These are phyloP conservation scores for Malaclemys terrapin DNA, from an alignment of 2,113 vertebrate genomes.

Conservation along the genomic window DNA sequence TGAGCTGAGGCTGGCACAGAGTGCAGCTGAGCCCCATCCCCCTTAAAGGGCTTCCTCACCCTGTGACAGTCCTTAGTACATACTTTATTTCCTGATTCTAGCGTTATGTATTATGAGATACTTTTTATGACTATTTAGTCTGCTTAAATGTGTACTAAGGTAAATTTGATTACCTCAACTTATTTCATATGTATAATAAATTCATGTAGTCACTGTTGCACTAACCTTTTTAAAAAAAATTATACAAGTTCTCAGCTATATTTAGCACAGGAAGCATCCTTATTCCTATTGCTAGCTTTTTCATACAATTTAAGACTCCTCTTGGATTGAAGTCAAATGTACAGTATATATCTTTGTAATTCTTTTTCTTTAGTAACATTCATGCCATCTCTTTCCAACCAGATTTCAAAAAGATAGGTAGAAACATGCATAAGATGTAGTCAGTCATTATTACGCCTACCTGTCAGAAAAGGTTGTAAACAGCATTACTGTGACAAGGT, in stretches of 20 bases:
- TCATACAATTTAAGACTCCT: background rate
- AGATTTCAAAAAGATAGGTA: background rate
- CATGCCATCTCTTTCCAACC: background rate
- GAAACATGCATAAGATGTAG: background rate
- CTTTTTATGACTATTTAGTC: background rate
- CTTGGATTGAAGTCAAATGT: background rate
- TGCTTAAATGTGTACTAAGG: background rate
- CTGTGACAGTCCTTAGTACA: background rate
- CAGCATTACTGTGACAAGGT: background rate
- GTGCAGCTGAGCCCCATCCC: background rate
- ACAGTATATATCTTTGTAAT: background rate
- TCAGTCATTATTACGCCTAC: accelerated
- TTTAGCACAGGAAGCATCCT: background rate
- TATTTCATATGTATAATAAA: background rate
- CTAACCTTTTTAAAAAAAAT: background rate
- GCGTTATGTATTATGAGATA: background rate
- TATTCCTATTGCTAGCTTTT: background rate
- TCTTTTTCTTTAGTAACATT: background rate
- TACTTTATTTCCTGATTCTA: background rate
- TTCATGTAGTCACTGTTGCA: background rate
- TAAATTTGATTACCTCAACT: background rate
- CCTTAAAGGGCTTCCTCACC: background rate
- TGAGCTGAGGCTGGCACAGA: background rate
- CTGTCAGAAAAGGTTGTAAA: background rate
- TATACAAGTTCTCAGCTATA: background rate